Base-by-base conservation (phyloP, 2,888 invertebrate species). In the Pristionchus entomophagus region DNA sequence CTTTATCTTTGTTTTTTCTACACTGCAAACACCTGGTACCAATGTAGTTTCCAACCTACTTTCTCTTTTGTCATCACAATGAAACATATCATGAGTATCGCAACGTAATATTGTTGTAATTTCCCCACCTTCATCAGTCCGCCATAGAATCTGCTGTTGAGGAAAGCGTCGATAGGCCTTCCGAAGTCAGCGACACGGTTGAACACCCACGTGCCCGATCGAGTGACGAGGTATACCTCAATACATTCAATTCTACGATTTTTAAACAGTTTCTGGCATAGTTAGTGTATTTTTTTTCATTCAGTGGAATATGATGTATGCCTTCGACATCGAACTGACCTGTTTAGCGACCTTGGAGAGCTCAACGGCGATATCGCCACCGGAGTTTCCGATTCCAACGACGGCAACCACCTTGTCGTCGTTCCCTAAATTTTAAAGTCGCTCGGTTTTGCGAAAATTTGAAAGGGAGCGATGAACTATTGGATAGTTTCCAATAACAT, bases 131-230 rank as follows among this genome's bases (percentile, higher is more conserved):
- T 62, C 12, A 5, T n/a, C 35, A 81, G 62, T 19, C n/a, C 17
- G n/a, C n/a, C 41, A 62, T 32, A 86, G 73, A 87, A 51, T 22
- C 84, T 88, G 84, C 87, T 89, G 65, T 88, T 89, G 80, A 91
- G 86, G 12, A 81, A 87, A 38, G 88, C 82, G 51, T 91, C 90
- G 49, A 89, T 78, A 22, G 92, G 92, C 56, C 87, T 86, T 78
- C 91, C 91, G 86, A 88, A 88, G 77, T 94, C 93, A 19, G 94
- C 94, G 80, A 94, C 94, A 26, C 94, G 92, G 86, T 94, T 94
- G 59, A 94, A 93, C 19, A 95, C 92, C 95, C 95, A 95, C 14
- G 94, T 94, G 10, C 95, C 95, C 32, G 94, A 90, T 0, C 95
- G 92, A 0, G 95, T 94, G 41, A 94, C 94, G 59, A 95, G 87